Conservation (phyloP, 2,888 invertebrate genomes). For the Alloplasta piceator region DNA sequence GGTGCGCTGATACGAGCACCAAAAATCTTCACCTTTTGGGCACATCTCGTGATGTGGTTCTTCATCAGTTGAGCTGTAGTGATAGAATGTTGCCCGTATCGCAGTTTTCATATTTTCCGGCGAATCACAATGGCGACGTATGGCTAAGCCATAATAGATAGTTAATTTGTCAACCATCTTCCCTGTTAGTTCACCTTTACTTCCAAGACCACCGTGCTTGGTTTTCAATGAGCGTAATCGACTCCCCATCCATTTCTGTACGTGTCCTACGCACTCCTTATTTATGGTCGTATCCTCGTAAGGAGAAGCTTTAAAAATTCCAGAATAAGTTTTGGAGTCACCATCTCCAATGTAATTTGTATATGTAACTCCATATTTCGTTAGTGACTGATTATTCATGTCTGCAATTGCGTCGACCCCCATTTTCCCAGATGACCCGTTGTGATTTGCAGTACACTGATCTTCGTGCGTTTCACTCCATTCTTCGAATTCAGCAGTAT, state of each 20-base stretch:
- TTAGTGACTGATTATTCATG: no score
- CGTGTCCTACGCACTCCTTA: slow-evolving; percentile 26
- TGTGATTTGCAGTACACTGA: no score
- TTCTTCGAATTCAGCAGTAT: slow-evolving; percentile 44
- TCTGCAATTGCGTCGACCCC: no score
- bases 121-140: slow-evolving; percentile 54
- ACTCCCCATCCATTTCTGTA: slow-evolving; percentile 4
- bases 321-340: slow-evolving; percentile 53
- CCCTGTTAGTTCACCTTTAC: slow-evolving; percentile 34
- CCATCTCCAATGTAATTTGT: slow-evolving; percentile 59
- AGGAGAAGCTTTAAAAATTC: slow-evolving; percentile 4
- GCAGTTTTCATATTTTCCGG: slow-evolving; percentile 54
- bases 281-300: no score
- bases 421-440: slow-evolving; percentile 53
- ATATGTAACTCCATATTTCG: slow-evolving; percentile 50
- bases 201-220: slow-evolving; percentile 45
- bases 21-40: slow-evolving; percentile 9
- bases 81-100: slow-evolving; percentile 68
- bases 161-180: slow-evolving; percentile 47
- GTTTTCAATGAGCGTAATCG: slow-evolving; percentile 35
- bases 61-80: slow-evolving; percentile 68
- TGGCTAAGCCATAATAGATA: slow-evolving; percentile 59
- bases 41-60: slow-evolving; percentile 62
- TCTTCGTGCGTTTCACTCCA: no score
- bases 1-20: slow-evolving; percentile 19